Evolutionary conservation across 2,113 vertebrate species (phyloP).

Genomic region (Rattus norvegicus): DNA sequence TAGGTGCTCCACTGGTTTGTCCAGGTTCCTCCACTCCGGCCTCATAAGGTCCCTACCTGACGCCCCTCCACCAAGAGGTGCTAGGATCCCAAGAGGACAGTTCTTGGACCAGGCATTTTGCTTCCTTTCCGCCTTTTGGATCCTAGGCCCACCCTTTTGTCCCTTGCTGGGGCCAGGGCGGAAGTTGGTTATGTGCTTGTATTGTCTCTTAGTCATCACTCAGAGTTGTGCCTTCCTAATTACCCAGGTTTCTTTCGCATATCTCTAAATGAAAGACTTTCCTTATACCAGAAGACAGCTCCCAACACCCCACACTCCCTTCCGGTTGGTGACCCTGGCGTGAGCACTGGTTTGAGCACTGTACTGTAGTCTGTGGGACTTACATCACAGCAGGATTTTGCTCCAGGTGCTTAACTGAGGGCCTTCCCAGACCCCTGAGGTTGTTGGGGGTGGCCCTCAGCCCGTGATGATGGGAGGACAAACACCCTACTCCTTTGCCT

Average conservation of each 20-base stretch:
- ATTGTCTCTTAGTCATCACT: neutral
- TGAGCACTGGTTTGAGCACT: neutral
- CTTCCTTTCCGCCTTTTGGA: neutral
- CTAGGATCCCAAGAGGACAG: neutral
- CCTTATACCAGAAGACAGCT: neutral
- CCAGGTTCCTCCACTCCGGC: neutral
- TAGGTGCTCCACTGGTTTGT: neutral
- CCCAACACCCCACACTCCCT: neutral
- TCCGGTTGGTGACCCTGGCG: neutral
- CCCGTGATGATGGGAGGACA: neutral
- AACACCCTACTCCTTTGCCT: neutral
- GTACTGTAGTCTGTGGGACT: neutral
- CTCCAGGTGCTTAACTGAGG: neutral
- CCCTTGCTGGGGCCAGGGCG: neutral
- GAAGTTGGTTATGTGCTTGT: neutral
- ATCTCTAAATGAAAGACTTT: neutral
- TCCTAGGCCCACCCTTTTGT: neutral
- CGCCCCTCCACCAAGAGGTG: rapidly evolving
- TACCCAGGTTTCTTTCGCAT: neutral
- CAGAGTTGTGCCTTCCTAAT: neutral
- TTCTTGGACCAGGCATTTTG: neutral
- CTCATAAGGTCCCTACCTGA: neutral
- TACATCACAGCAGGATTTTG: neutral
- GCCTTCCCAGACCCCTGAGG: neutral
- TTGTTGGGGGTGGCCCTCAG: neutral